Evolutionary conservation across 2,888 invertebrate genomes (phyloP).

Genomic region (Tachina fera): DNA sequence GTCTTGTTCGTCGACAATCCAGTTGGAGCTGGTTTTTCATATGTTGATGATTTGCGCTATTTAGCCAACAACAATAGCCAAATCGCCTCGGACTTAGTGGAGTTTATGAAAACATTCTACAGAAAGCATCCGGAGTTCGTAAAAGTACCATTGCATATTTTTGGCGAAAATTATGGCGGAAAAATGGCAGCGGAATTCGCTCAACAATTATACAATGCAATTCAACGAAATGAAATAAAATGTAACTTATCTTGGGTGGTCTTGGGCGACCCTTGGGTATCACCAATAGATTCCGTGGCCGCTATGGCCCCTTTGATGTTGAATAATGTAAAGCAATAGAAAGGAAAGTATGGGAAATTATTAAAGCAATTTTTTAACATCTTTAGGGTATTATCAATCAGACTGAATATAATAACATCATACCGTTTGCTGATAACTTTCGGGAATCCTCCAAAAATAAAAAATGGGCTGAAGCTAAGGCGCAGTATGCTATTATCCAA

Average conservation of each 20-base stretch:
- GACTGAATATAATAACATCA: slow-evolving; percentile 86
- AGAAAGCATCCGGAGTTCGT: slow-evolving; percentile 87
- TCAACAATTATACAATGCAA: slow-evolving; percentile 85
- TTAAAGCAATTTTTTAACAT: background rate
- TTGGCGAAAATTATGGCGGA: slow-evolving; percentile 95
- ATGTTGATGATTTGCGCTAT: slow-evolving; percentile 85
- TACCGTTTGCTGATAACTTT: slow-evolving; percentile 85
- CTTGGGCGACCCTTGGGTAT: slow-evolving; percentile 95
- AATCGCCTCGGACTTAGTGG: slow-evolving; percentile 90
- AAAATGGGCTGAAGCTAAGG: slow-evolving; percentile 85
- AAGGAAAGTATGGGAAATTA: background rate
- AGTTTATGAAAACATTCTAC: slow-evolving; percentile 88
- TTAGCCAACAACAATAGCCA: slow-evolving; percentile 85
- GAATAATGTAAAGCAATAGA: slow-evolving; percentile 84
- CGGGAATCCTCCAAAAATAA: slow-evolving; percentile 84
- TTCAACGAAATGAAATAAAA: slow-evolving; percentile 85
- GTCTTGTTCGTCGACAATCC: slow-evolving; percentile 96
- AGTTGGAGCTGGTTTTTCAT: slow-evolving; percentile 94
- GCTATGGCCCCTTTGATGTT: slow-evolving; percentile 92
- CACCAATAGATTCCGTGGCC: slow-evolving; percentile 91
- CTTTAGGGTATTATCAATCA: slow-evolving; percentile 87
- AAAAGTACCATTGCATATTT: slow-evolving; percentile 90
- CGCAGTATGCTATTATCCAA: no score
- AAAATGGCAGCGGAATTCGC: slow-evolving; percentile 96
- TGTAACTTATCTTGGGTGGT: slow-evolving; percentile 91